phyloP scores from a whole-genome alignment of 2,113 vertebrate species.

The Ascaphus truei region DNA sequence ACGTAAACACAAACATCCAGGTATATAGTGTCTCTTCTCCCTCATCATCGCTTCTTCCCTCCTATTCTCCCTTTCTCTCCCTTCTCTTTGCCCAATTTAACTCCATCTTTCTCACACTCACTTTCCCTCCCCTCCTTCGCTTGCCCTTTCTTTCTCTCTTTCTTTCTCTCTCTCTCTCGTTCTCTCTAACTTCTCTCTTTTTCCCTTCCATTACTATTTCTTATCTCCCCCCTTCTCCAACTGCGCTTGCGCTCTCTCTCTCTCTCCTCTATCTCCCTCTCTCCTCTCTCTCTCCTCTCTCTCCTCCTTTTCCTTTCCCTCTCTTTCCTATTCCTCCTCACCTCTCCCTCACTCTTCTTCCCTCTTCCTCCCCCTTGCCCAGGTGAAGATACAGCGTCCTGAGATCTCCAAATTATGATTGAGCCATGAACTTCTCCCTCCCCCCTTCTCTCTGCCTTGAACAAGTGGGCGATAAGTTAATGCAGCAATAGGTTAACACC shows the following conservation, averaged over 20 bases:
- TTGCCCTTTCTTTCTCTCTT: not conserved
- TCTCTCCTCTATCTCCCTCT: not conserved
- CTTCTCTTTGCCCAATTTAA: not conserved
- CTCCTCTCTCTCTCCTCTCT: not conserved
- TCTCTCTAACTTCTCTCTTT: not conserved
- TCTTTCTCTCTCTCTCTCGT: not conserved
- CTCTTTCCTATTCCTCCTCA: not conserved
- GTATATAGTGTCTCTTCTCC: not conserved
- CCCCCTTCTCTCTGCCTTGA: no score
- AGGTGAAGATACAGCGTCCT: no score
- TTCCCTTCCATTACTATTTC: not conserved
- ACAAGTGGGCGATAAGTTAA: no score
- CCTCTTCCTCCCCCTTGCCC: not conserved
- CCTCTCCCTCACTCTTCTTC: not conserved
- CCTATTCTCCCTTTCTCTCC: not conserved
- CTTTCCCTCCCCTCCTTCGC: not conserved
- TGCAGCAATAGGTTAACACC: no score
- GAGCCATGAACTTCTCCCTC: no score
- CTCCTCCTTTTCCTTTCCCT: not conserved
- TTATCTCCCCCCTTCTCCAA: not conserved
- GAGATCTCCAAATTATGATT: no score
- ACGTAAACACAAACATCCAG: not conserved
- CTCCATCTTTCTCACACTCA: not conserved
- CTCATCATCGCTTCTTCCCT: not conserved
- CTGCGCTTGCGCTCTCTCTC: no score